Evolutionary conservation across 2,888 invertebrate genomes (phyloP), one percentile per base, ranked within the genome.

Genomic region (Tachina lurida): DNA sequence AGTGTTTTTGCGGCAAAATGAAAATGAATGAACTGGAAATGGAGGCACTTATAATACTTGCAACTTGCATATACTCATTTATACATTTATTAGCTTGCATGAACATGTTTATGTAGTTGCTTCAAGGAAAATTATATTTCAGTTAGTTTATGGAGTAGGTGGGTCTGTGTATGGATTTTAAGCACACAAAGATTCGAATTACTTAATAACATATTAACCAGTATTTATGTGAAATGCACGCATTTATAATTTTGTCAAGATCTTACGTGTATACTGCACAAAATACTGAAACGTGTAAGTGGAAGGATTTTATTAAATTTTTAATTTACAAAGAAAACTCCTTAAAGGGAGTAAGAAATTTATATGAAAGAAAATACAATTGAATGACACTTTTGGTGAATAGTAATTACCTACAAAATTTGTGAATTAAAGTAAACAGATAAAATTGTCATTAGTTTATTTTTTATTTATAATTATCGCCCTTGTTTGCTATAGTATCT

Each of bases 1-100:
- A 65, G 43, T 78, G 22, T 62, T 68, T 71, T 68, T 71, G 63
- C 54, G 65, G 63, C 43, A 45, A 12, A 2, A 71, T 73, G 73
- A 54, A 31, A 31, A 54, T 76, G 54, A 67, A 79, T 73, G 79
- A 65, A 71, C 54, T 77, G 58, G 41, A 81, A 62, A 56, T 56
- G 45, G 54, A 79, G 65, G 45, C 45, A 47, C 41, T 56, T 65
- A 56, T 39, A 79, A 63, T 47, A 73, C 15, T 39, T 43, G 9
- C 19, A 54, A 43, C 52, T 17, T 31, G 39, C 45, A 70, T 62
- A 62, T 19, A 15, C 60, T 15, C 43, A 31, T 13, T 45, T 15
- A 65, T 0, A 10, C 43, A 31, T 13, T 45, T 15, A 65, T 1
- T 10, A 45, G 15, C 41, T 52, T 31, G 31, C 15, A 19, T 58